A percentile compares a stretch with the other conserved stretches of the same genome.
phyloP scores from a whole-genome alignment of 1,140 invertebrate genomes.

The Anoplophora glabripennis region DNA sequence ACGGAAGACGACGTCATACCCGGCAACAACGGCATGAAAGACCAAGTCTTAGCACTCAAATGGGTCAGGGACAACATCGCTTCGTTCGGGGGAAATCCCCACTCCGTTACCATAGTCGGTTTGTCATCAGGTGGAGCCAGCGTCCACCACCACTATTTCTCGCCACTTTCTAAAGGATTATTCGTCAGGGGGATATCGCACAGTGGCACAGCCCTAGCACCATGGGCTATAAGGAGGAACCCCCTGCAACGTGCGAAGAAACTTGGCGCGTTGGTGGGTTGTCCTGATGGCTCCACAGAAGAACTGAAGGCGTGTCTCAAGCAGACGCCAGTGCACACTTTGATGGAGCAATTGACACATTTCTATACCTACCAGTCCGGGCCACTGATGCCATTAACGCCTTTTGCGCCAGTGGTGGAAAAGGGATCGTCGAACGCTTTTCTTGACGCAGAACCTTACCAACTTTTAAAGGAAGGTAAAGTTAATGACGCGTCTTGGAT shows the following conservation, averaged over 20 bases:
- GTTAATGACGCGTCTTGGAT: slow-evolving; percentile 47
- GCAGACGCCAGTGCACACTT: background rate
- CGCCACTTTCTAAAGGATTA: no score
- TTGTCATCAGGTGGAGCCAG: no score
- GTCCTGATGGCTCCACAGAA: slow-evolving; percentile 54
- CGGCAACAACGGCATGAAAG: no score
- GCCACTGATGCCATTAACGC: slow-evolving; percentile 43
- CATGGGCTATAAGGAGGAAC: no score
- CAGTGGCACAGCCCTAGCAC: no score
- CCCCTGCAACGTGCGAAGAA: no score
- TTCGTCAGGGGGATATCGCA: no score
- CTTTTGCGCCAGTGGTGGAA: no score
- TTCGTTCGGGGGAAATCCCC: slow-evolving; percentile 54
- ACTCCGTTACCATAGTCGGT: no score
- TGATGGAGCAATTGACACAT: background rate
- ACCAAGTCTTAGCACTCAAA: no score
- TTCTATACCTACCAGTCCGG: slow-evolving; percentile 25
- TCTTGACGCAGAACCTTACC: slow-evolving; percentile 50
- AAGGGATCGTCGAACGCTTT: slow-evolving; percentile 9
- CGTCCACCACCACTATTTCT: no score
- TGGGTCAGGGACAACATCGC: slow-evolving; percentile 59
- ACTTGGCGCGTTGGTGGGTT: slow-evolving; percentile 72
- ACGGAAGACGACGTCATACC: no score
- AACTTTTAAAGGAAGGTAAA: slow-evolving; percentile 51
- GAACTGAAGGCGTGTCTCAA: slow-evolving; percentile 69